A percentile compares a stretch with the other conserved stretches of the same genome.
Conservation (phyloP, 2,113 vertebrate genomes). For the Calonectris borealis region DNA sequence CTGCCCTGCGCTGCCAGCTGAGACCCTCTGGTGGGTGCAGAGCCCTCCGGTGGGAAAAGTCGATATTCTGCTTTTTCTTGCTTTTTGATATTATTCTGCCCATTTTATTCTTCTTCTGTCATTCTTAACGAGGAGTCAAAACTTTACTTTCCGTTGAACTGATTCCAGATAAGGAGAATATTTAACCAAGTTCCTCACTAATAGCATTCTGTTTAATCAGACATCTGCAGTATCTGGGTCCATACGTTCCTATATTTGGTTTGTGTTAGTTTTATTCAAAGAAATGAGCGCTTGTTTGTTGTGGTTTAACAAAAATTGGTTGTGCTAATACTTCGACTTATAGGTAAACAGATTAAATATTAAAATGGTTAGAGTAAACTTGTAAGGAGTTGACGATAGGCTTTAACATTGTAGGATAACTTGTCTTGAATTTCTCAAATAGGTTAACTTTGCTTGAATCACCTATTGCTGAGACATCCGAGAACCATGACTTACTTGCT, state of each 20-base stretch:
- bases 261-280: not conserved
- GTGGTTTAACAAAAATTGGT: not conserved
- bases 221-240: not conserved
- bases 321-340: not conserved
- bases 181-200: not conserved
- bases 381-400: fast-evolving
- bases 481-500: not conserved
- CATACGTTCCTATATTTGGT: not conserved
- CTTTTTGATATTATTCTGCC: not conserved
- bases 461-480: not conserved
- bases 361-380: not conserved
- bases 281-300: fast-evolving
- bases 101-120: fast-evolving
- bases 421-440: not conserved
- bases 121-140: not conserved
- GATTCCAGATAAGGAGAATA: not conserved
- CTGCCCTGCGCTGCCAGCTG: not conserved
- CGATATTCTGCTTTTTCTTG: not conserved
- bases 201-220: not conserved
- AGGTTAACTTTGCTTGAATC: not conserved
- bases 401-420: not conserved
- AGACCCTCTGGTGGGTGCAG: not conserved
- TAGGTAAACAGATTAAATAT: not conserved
- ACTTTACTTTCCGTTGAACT: not conserved
- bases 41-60: not conserved